Evolutionary conservation across 2,888 invertebrate species (phyloP).

Genomic region (Strigamia crassipes): DNA sequence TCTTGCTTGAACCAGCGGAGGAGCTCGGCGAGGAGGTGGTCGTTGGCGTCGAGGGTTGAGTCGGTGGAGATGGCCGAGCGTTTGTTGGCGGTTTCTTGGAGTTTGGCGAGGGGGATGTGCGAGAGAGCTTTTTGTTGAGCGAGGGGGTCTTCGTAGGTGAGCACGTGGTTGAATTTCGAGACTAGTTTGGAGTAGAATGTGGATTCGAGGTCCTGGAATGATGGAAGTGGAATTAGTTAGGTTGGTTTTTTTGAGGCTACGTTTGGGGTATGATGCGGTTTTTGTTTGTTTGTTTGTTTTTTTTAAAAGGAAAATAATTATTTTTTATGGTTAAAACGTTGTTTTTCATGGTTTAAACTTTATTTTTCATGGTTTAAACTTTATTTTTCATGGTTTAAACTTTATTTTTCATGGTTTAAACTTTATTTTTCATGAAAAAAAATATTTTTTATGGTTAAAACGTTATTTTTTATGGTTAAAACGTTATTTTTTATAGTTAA

Average conservation of each 20-base stretch:
- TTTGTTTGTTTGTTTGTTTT: no score
- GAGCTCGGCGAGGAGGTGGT: slow-evolving; percentile 77
- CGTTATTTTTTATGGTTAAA: no score
- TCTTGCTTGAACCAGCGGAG: slow-evolving; percentile 88
- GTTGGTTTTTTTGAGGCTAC: not conserved
- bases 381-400: no score
- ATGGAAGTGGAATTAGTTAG: not conserved
- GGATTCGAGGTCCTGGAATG: slow-evolving; percentile 29
- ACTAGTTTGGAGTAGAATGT: slow-evolving; percentile 19
- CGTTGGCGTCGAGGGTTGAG: slow-evolving; percentile 65
- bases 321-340: no score
- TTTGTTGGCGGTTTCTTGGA: slow-evolving; percentile 68
- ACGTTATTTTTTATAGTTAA: no score
- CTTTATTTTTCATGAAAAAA: no score
- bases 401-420: no score
- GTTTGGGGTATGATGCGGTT: no score
- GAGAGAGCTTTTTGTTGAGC: slow-evolving; percentile 69
- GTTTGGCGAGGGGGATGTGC: slow-evolving; percentile 69
- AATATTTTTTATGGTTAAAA: no score
- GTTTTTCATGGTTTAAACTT: no score
- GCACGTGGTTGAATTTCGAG: slow-evolving; percentile 64
- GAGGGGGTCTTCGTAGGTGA: slow-evolving; percentile 71
- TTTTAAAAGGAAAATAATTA: no score
- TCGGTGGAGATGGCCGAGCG: slow-evolving; percentile 52
- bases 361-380: no score